Percentiles rank a stretch among this genome's conserved stretches.
These are phyloP conservation scores for Podocnemis expansa DNA, from an alignment of 2,113 vertebrate species.

Conservation along the genomic window DNA sequence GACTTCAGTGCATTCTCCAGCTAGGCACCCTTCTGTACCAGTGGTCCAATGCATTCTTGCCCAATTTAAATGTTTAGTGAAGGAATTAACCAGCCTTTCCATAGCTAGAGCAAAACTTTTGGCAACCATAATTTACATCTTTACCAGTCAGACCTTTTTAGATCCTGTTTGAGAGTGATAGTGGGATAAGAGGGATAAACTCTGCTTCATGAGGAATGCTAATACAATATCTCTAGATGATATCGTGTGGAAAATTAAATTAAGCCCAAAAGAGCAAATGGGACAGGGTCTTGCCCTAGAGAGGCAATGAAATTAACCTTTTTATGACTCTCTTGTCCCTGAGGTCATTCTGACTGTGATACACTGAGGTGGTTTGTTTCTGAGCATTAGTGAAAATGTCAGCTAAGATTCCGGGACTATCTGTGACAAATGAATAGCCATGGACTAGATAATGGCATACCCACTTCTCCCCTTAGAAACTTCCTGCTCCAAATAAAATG, in stretches of 20 bases:
- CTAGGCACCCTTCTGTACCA: background rate
- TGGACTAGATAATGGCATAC: background rate
- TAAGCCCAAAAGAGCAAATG: constrained; percentile 19
- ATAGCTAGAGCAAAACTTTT: background rate
- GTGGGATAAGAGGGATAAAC: constrained; percentile 2
- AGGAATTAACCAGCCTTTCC: fast-evolving
- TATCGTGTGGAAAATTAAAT: constrained; percentile 59
- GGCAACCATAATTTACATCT: background rate
- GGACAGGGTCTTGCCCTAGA: constrained; percentile 11
- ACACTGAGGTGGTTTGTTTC: background rate
- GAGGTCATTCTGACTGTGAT: background rate
- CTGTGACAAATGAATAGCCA: background rate
- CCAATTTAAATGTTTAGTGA: fast-evolving
- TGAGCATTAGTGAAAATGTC: background rate
- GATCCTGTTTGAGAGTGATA: background rate
- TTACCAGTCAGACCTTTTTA: background rate
- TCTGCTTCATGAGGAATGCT: background rate
- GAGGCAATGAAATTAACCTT: constrained; percentile 10
- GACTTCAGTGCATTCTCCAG: background rate
- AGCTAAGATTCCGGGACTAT: background rate
- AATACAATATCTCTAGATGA: constrained; percentile 12
- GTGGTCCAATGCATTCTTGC: too few species aligned
- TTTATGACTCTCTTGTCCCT: background rate
- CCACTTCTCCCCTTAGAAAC: background rate
- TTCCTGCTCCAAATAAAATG: background rate